phyloP scores from a whole-genome alignment of 30 jellyfish, hydroid and myxozoan genomes.

The Mastigias papua region DNA sequence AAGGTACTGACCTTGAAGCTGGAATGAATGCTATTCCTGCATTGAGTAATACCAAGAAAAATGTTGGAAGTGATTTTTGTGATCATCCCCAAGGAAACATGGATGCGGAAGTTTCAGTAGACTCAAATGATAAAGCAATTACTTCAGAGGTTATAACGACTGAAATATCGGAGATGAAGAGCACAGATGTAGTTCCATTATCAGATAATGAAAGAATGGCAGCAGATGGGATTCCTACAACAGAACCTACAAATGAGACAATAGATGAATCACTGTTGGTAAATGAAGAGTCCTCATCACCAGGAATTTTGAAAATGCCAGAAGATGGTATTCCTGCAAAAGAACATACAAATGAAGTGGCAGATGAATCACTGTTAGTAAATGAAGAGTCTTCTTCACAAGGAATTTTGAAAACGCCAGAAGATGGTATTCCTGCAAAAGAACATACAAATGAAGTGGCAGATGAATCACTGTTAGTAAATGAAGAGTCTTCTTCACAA shows the following conservation, averaged over 20 bases:
- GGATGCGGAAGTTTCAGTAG: not conserved
- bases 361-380: too few species aligned
- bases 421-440: too few species aligned
- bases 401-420: too few species aligned
- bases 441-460: too few species aligned
- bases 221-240: not conserved
- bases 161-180: not conserved
- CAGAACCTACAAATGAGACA: not conserved
- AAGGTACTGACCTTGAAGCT: not conserved
- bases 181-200: not conserved
- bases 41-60: not conserved
- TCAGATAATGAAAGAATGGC: not conserved
- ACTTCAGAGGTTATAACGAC: not conserved
- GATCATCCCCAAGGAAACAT: not conserved
- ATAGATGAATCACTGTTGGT: not conserved
- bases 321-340: too few species aligned
- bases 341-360: too few species aligned
- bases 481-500: too few species aligned
- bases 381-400: too few species aligned
- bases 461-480: too few species aligned
- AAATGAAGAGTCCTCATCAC: not conserved
- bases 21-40: not conserved
- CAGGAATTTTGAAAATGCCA: constrained; percentile 2
- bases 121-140: not conserved
- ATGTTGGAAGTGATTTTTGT: not conserved